Percentiles rank a stretch among this genome's conserved stretches.
Evolutionary conservation across 2,113 vertebrate genomes (phyloP).

Genomic region (Neogobius melanostomus): DNA sequence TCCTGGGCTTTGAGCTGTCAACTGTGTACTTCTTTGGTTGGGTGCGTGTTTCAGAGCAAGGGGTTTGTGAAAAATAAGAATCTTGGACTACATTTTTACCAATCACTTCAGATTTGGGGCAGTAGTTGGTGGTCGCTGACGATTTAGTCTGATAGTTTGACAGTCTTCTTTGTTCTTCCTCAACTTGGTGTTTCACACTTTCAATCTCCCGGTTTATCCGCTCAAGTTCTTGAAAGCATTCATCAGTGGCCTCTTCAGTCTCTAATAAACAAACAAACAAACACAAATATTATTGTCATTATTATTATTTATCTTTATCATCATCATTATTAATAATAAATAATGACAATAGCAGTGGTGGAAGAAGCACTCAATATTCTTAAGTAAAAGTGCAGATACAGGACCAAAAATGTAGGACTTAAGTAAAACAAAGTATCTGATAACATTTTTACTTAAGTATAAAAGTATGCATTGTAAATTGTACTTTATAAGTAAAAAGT

Average conservation of each 20-base stretch:
- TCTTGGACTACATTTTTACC: constrained; percentile 31
- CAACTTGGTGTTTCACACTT: constrained; percentile 72
- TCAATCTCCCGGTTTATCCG: constrained; percentile 75
- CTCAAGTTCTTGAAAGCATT: constrained; percentile 69
- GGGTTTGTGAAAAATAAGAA: constrained; percentile 4
- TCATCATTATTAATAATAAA: too few relatives aligned
- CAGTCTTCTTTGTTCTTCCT: constrained; percentile 73
- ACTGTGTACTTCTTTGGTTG: constrained; percentile 69
- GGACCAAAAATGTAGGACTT: too few relatives aligned
- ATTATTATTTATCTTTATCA: too few relatives aligned
- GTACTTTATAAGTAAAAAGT: too few relatives aligned
- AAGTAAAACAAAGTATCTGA: too few relatives aligned
- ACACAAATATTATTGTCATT: neutral
- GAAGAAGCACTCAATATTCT: too few relatives aligned
- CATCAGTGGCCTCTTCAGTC: constrained; percentile 29
- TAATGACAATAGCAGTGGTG: too few relatives aligned
- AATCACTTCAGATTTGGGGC: constrained; percentile 7
- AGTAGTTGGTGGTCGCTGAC: neutral
- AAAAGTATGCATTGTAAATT: too few relatives aligned
- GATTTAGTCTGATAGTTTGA: constrained; percentile 53
- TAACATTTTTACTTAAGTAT: too few relatives aligned
- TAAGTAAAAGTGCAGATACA: too few relatives aligned
- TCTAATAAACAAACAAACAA: constrained; percentile 3
- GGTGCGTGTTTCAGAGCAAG: neutral
- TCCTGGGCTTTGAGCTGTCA: constrained; percentile 70